These are phyloP conservation scores for Synanceia verrucosa DNA, from an alignment of 2,797 vertebrate species.

Conservation along the genomic window DNA sequence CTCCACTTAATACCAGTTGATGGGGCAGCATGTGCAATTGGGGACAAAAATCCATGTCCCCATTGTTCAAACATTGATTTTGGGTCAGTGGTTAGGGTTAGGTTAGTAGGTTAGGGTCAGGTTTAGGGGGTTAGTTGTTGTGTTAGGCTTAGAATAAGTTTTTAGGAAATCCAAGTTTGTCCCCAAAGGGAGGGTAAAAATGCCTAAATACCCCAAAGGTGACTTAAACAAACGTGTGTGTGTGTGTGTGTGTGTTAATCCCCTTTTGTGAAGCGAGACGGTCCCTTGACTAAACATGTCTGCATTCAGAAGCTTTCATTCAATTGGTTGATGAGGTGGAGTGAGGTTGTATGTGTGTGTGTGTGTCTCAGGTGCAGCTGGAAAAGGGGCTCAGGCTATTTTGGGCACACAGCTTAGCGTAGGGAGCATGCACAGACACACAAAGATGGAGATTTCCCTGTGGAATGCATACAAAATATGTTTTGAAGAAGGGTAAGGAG, in stretches of 20 bases:
- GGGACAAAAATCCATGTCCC: no score
- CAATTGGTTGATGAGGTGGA: conserved; percentile 59
- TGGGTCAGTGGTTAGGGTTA: no score
- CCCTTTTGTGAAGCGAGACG: conserved; percentile 42
- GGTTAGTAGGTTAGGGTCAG: no score
- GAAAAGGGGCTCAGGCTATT: conserved; percentile 47
- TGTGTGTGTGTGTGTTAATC: conserved; percentile 44
- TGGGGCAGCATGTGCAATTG: no score
- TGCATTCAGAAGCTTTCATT: conserved; percentile 45
- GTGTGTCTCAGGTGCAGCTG: conserved; percentile 65
- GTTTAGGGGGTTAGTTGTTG: no score
- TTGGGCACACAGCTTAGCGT: conserved; percentile 30
- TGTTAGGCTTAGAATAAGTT: no score
- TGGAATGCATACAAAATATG: conserved; percentile 19
- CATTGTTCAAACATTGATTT: no score
- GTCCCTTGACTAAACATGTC: conserved; percentile 54
- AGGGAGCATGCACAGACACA: conserved; percentile 41
- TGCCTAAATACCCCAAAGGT: no score
- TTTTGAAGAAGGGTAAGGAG: conserved; percentile 17
- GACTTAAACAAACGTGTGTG: no score
- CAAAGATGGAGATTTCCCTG: conserved; percentile 45
- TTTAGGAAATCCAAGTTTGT: no score
- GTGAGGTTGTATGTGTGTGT: conserved; percentile 31
- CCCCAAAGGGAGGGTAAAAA: no score
- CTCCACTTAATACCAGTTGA: no score